Percentiles rank a stretch among this genome's conserved stretches.
phyloP scores from a whole-genome alignment of 2,888 invertebrate genomes.

The Drosophila neonasuta region DNA sequence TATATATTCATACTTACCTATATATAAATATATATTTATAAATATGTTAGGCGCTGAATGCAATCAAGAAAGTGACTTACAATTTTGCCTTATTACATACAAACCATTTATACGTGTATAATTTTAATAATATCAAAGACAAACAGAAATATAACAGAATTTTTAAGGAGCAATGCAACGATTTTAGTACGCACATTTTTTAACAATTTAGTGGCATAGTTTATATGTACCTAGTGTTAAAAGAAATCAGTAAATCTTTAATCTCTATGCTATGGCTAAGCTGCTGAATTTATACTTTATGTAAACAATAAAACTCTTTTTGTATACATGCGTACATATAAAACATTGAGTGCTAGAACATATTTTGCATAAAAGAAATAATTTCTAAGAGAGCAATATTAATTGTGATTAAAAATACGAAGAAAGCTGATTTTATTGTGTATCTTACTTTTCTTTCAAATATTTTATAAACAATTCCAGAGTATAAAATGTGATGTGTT shows the following conservation, averaged over 20 bases:
- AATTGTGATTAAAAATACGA: constrained; percentile 62
- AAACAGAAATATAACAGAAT: constrained; percentile 2
- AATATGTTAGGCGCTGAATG: constrained; percentile 56
- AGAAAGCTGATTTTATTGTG: constrained; percentile 22
- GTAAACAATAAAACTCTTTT: constrained; percentile 28
- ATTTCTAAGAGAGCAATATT: constrained; percentile 65
- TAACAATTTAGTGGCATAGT: constrained; percentile 47
- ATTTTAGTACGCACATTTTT: constrained; percentile 52
- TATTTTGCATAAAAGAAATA: constrained; percentile 41
- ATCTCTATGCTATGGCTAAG: constrained; percentile 23
- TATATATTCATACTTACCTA: constrained; percentile 27
- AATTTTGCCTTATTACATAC: constrained; percentile 59
- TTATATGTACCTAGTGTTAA: constrained; percentile 27
- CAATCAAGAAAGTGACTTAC: constrained; percentile 69
- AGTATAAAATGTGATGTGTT: too few relatives aligned
- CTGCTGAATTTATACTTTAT: constrained; percentile 48
- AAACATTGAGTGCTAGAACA: constrained; percentile 34
- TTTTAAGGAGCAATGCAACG: constrained; percentile 36
- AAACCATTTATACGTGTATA: constrained; percentile 44
- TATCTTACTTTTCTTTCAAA: background rate
- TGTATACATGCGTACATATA: constrained; percentile 20
- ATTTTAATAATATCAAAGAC: constrained; percentile 20
- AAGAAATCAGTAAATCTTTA: constrained; percentile 1
- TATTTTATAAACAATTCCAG: background rate
- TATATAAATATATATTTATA: constrained; percentile 26